Evolutionary conservation across 2,888 invertebrate species (phyloP).

Genomic region (Himalopsyche kuldschensis): DNA sequence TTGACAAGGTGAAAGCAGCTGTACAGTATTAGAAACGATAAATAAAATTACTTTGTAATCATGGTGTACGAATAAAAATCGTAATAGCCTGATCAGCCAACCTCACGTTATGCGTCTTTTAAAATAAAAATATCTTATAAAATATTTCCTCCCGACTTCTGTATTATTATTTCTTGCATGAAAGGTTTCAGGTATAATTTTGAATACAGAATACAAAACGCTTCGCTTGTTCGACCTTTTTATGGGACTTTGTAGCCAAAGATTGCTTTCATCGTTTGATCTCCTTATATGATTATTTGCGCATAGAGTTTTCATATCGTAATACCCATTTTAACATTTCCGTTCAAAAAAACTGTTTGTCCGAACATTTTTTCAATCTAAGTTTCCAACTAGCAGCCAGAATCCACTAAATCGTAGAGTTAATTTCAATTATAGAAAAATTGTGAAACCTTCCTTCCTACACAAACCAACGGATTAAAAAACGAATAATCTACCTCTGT

Average conservation of each 20-base stretch:
- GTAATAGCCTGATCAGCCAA: background rate
- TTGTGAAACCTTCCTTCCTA: no score
- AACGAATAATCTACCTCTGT: no score
- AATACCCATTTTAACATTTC: no score
- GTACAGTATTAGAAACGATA: no score
- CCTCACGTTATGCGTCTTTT: background rate
- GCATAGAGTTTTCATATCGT: no score
- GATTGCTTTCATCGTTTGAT: constrained; percentile 20
- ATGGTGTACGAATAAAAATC: background rate
- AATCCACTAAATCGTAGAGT: no score
- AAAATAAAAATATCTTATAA: background rate
- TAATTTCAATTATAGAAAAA: no score
- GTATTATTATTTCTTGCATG: constrained; percentile 12
- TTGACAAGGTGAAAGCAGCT: no score
- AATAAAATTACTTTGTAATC: background rate
- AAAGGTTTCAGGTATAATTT: constrained; percentile 8
- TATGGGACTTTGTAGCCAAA: constrained; percentile 4
- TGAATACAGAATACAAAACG: constrained; percentile 9
- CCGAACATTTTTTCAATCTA: no score
- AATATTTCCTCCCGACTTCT: background rate
- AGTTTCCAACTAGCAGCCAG: no score
- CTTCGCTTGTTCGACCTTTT: constrained; percentile 13
- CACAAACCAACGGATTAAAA: no score
- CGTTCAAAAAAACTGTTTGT: no score
- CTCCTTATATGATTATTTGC: background rate